These are phyloP conservation scores for Hydrocynus forskahlii DNA, from an alignment of 2,797 vertebrate species.

Conservation along the genomic window DNA sequence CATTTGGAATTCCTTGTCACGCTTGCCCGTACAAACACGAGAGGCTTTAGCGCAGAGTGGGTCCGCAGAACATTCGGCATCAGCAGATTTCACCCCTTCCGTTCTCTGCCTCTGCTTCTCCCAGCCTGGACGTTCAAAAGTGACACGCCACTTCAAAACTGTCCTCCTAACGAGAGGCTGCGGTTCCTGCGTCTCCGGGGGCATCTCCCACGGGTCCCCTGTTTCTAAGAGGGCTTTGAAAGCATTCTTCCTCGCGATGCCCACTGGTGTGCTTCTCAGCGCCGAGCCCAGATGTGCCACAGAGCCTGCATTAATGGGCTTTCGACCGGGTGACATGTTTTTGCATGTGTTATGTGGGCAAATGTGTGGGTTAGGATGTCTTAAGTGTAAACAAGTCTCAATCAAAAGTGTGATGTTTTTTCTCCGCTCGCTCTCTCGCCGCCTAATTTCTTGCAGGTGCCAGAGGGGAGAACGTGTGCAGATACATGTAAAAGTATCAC, in stretches of 20 bases:
- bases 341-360: neutral
- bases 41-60: constrained; percentile 34
- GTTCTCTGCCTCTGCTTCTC: neutral
- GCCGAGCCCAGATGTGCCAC: constrained; percentile 3
- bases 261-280: neutral
- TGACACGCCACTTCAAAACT: neutral
- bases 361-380: constrained; percentile 7
- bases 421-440: neutral
- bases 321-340: constrained; percentile 10
- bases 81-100: constrained; percentile 7
- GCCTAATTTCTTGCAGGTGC: constrained; percentile 30
- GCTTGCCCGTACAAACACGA: constrained; percentile 39
- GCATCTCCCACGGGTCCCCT: neutral
- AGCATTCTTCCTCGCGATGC: neutral
- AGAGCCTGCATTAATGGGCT: constrained; percentile 10
- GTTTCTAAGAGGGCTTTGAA: neutral
- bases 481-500: constrained; percentile 21
- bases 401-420: constrained; percentile 32
- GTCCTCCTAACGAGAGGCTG: neutral
- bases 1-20: constrained; percentile 53
- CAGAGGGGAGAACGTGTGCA: constrained; percentile 15
- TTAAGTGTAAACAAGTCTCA: constrained; percentile 25
- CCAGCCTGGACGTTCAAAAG: neutral
- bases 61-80: constrained; percentile 26
- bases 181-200: neutral